A percentile compares a stretch with the other conserved stretches of the same genome.
Evolutionary conservation across 2,113 vertebrate genomes (phyloP).

Genomic region (Chloroceryle aenea): DNA sequence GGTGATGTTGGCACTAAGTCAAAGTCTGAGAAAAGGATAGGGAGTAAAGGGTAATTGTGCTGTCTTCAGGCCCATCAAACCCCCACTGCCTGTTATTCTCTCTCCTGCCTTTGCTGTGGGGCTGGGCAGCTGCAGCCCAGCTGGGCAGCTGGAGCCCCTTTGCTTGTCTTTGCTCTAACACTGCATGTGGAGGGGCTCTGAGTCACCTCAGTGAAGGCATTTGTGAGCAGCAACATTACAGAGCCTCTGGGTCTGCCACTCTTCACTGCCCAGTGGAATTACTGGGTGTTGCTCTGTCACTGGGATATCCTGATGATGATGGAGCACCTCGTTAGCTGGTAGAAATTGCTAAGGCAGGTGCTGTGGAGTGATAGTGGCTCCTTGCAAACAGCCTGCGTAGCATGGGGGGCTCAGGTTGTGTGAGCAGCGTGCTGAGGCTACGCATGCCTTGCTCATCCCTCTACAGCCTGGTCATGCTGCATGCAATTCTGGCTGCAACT

Average conservation of each 20-base stretch:
- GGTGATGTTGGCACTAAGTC: neutral
- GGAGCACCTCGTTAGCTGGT: neutral
- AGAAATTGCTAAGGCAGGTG: rapidly evolving
- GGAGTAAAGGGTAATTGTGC: neutral
- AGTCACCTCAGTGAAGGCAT: neutral
- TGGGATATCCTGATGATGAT: neutral
- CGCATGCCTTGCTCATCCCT: neutral
- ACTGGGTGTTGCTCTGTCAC: neutral
- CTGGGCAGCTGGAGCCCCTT: neutral
- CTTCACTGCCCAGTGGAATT: neutral
- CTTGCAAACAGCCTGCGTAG: neutral
- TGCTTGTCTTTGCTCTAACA: neutral
- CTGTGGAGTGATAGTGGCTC: neutral
- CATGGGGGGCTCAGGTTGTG: rapidly evolving
- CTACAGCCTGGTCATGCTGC: rapidly evolving
- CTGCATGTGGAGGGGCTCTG: neutral
- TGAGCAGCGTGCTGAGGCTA: rapidly evolving
- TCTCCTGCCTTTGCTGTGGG: neutral
- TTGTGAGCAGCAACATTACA: neutral
- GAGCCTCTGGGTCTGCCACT: neutral
- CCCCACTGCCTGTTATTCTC: rapidly evolving
- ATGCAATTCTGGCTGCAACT: neutral
- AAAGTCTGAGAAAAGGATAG: neutral
- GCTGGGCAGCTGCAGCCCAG: neutral
- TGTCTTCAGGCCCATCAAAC: neutral